Evolutionary conservation across 2,797 vertebrate genomes (phyloP), one percentile per base, ranked within the genome.

Genomic region (Paguma larvata): DNA sequence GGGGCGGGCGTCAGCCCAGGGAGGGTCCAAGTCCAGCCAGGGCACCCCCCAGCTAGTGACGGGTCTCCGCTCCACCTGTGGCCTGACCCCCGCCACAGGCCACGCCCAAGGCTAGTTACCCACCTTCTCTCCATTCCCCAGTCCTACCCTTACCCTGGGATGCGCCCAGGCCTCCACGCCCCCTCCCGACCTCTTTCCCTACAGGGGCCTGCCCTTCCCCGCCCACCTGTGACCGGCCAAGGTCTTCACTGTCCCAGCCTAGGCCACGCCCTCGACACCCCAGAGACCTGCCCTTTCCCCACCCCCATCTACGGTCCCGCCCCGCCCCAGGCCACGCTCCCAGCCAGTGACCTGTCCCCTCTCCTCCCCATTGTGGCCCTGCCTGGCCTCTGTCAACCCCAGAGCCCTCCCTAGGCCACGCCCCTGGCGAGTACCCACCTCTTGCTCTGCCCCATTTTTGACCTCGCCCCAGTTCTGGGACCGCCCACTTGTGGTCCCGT

Each of bases 381-480:
- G 32, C 59, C 59, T 10, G 23, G 3, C 14, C 15, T 48, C 41
- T 11, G 4, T 3, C 0, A 1, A 9, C n/a, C 7, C 5, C 1
- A 11, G 13, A 30, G 21, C 19, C 13, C 85, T 6, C 62, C 62
- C 77, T 34, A 18, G 63, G 88, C 13, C 88, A 0, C 34, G 27
- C 34, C 34, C 63, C 46, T 5, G 27, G 46, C 3, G 5, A 16
- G 25, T 11, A 27, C 27, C n/a, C 12, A 25, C 25, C 62, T 41
- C 34, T 34, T 32, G 34, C 53, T 59, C 23, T 30, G n/a, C 89
- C 59, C 78, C 2, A 19, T 34, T 13, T 3, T 46, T 30, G 46
- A 67, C 1, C 73, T 44, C 46, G 77, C 59, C 78, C 90, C 75
- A 15, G 70, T 72, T 65, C 25, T 6, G 3, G 23, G 51, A 51